Percentiles rank a stretch among this genome's conserved stretches.
phyloP scores from a whole-genome alignment of 2,888 invertebrate genomes.

The Drosophila anomelani region DNA sequence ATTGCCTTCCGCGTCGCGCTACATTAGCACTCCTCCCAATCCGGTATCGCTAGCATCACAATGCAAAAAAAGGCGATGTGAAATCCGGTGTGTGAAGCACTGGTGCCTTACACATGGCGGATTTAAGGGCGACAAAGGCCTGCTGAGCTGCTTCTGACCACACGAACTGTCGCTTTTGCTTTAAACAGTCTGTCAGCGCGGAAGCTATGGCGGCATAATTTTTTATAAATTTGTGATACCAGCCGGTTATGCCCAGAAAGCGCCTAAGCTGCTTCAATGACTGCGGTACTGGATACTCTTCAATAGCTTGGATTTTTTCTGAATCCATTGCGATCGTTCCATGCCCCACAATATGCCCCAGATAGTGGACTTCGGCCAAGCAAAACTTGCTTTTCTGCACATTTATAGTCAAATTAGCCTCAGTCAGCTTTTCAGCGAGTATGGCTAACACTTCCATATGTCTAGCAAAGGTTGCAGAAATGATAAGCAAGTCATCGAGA shows the following conservation, averaged over 20 bases:
- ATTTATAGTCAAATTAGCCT: neutral
- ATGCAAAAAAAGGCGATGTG: neutral
- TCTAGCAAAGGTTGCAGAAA: neutral
- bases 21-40: neutral
- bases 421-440: neutral
- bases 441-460: neutral
- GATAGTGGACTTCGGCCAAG: too few relatives aligned
- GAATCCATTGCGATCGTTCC: neutral
- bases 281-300: neutral
- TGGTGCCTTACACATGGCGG: neutral
- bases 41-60: neutral
- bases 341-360: neutral
- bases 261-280: neutral
- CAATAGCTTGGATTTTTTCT: neutral
- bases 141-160: neutral
- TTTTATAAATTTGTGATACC: conserved; percentile 1
- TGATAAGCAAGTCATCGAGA: neutral
- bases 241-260: neutral
- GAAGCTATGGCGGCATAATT: neutral
- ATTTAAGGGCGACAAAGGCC: neutral
- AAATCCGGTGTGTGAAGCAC: neutral
- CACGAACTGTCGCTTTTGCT: neutral
- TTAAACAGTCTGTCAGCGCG: neutral
- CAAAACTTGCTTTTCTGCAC: too few relatives aligned
- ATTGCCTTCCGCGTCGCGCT: neutral